Conservation (phyloP, 2,113 vertebrate species). For the Hoplias malabaricus region DNA sequence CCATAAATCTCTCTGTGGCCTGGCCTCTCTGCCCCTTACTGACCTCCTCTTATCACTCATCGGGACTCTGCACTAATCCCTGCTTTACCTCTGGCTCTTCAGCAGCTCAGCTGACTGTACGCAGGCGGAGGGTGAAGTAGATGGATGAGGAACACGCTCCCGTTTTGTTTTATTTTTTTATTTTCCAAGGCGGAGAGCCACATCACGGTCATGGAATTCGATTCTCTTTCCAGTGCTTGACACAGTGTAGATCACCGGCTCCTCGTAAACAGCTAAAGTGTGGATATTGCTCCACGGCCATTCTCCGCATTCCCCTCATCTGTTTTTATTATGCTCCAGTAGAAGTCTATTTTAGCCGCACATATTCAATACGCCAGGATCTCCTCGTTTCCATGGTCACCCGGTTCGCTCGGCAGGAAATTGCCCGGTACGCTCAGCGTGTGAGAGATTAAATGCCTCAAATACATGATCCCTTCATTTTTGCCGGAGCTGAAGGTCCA, state of each 20-base stretch:
- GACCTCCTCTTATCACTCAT: not conserved
- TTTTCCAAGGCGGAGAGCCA: constrained; percentile 7
- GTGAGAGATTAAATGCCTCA: constrained; percentile 62
- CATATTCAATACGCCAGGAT: constrained; percentile 26
- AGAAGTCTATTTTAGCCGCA: constrained; percentile 13
- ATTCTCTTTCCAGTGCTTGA: not conserved
- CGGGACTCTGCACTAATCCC: not conserved
- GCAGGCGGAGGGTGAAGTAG: not conserved
- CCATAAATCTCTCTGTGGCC: not conserved
- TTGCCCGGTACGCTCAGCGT: constrained; percentile 38
- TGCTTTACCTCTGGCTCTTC: constrained; percentile 16
- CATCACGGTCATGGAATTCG: constrained; percentile 3
- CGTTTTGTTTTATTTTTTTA: not conserved
- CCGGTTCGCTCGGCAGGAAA: constrained; percentile 49
- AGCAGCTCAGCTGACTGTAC: constrained; percentile 3
- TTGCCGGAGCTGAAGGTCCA: constrained; percentile 51
- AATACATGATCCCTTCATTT: constrained; percentile 50
- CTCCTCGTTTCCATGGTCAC: constrained; percentile 45
- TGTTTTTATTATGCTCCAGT: constrained; percentile 14
- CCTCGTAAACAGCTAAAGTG: not conserved
- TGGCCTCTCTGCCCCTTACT: not conserved
- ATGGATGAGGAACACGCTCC: constrained; percentile 1
- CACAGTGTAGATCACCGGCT: not conserved
- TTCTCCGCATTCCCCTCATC: not conserved
- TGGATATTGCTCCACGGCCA: not conserved